Base-by-base conservation (phyloP, 2,797 vertebrate species). In the Lophotriccus pileatus region DNA sequence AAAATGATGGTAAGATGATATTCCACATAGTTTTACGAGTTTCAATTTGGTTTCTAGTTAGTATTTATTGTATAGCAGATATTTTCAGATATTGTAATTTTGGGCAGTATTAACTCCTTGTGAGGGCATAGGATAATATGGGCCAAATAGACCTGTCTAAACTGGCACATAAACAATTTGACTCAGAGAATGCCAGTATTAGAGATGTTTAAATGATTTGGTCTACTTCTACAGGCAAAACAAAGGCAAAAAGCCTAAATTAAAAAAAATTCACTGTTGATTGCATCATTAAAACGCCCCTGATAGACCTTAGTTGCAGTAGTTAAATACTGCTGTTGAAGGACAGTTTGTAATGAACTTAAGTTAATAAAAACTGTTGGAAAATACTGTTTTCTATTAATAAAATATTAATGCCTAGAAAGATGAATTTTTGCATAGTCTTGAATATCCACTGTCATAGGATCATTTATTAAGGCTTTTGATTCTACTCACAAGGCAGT, bases 1-100 rank as follows among this genome's bases (percentile, higher is more conserved):
- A 99, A 99, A 98, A 99, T 99, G 99, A 99, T 99, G 99, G 99
- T 99, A 96, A 99, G 98, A 60, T 41, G 39, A 63, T 36, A 21
- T 59, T 44, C 32, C 58, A 6, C 15, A 5, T 43, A 4, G 23
- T 91, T 85, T 53, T 60, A 50, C 44, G 56, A 52, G 27, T 8
- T 91, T 84, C 64, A 23, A 22, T 74, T 59, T 55, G 24, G n/a
- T 72, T 72, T 44, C 21, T 10, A 52, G 9, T 64, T 62, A 43
- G 2, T 28, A 4, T 72, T 73, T 60, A 15, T 34, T 52, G n/a
- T 10, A 10, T 59, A 24, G 36, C 22, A 39, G 7, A 66, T 70
- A 36, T 47, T 60, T 82, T 49, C 17, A 56, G 36, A 41, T 66
- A 46, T 27, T 36, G 7, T 55, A 1, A 1, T 30, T 73, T 60